Evolutionary conservation across 1,140 invertebrate genomes (phyloP).

Genomic region (Hesperophylax magnus): DNA sequence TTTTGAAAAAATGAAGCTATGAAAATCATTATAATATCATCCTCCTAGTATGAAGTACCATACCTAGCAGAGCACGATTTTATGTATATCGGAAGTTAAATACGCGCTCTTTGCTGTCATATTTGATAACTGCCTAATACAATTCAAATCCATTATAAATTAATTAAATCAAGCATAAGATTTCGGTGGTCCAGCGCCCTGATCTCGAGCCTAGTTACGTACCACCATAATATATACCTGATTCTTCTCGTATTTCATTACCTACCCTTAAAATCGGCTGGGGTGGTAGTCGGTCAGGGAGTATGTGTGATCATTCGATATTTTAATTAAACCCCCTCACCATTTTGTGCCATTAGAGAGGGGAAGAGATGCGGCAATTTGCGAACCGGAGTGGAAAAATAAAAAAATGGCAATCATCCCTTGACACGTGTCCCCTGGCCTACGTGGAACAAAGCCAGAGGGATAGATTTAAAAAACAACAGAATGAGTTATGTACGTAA

Average conservation of each 20-base stretch:
- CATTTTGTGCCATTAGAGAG: background rate
- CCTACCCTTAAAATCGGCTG: background rate
- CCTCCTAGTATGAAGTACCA: too few species aligned
- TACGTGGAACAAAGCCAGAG: constrained; percentile 7
- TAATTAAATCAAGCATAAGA: background rate
- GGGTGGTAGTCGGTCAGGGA: background rate
- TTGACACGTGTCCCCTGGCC: constrained; percentile 48
- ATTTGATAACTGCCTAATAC: background rate
- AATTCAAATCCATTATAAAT: background rate
- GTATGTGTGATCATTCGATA: constrained; percentile 53
- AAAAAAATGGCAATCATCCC: constrained; percentile 56
- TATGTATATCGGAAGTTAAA: too few species aligned
- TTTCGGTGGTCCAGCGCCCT: background rate
- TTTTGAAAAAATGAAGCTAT: too few species aligned
- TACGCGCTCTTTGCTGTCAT: too few species aligned
- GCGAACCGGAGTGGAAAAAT: constrained; percentile 40
- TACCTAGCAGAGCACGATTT: too few species aligned
- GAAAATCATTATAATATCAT: too few species aligned
- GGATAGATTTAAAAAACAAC: background rate
- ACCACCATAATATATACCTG: background rate
- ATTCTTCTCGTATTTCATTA: too few species aligned
- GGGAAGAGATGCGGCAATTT: constrained; percentile 1
- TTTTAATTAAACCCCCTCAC: constrained; percentile 55
- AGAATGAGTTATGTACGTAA: background rate
- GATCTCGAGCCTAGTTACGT: background rate